Percentiles rank a stretch among this genome's conserved stretches.
Evolutionary conservation across 2,113 vertebrate species (phyloP).

Genomic region (Ochotona curzoniae): DNA sequence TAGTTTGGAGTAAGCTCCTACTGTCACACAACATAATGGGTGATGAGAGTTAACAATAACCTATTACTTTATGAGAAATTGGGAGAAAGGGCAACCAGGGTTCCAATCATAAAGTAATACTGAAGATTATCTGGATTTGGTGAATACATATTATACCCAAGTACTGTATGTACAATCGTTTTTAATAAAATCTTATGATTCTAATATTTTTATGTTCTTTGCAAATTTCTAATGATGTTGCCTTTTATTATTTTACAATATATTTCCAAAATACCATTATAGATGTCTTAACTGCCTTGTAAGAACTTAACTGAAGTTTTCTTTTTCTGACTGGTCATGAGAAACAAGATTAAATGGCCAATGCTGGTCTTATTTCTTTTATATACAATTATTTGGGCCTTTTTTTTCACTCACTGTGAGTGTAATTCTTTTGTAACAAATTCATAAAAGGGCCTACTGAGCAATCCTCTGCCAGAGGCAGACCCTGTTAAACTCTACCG

Average conservation of each 20-base stretch:
- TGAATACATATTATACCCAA: neutral
- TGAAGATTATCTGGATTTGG: too few species aligned
- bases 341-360: conserved; percentile 67
- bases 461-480: conserved; percentile 55
- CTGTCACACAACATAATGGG: too few species aligned
- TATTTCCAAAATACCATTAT: conserved; percentile 85
- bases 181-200: conserved; percentile 29
- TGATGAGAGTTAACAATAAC: too few species aligned
- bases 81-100: too few species aligned
- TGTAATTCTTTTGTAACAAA: conserved; percentile 64
- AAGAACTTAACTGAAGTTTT: conserved; percentile 79
- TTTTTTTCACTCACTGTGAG: conserved; percentile 53
- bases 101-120: too few species aligned
- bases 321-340: conserved; percentile 74
- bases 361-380: conserved; percentile 66
- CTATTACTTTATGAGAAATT: too few species aligned
- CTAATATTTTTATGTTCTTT: too few species aligned
- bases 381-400: conserved; percentile 63
- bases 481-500: conserved; percentile 54
- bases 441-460: conserved; percentile 66
- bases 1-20: too few species aligned
- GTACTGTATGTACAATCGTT: conserved; percentile 6
- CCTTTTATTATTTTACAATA: conserved; percentile 89
- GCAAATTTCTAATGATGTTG: conserved; percentile 86
- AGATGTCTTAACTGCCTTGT: conserved; percentile 86